Evolutionary conservation across 2,113 vertebrate genomes (phyloP).

Genomic region (Phrynosoma platyrhinos): DNA sequence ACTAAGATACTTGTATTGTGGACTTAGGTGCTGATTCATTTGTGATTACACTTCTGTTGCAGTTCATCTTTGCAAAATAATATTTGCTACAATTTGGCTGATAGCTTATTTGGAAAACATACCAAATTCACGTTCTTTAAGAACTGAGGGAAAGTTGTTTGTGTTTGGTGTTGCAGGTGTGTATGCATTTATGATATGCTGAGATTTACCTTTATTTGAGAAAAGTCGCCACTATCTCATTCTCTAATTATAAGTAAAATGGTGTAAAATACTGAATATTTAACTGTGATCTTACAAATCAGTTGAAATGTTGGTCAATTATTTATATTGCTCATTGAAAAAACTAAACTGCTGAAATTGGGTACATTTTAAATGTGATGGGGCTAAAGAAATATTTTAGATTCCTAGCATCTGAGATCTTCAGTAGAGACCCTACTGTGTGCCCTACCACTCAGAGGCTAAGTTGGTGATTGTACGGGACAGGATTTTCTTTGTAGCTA

Average conservation of each 20-base stretch:
- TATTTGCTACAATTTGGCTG: background rate
- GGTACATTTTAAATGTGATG: background rate
- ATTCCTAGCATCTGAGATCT: background rate
- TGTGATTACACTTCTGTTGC: background rate
- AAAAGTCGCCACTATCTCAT: background rate
- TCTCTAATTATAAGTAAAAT: background rate
- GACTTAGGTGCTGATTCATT: background rate
- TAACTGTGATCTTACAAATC: background rate
- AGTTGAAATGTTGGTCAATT: background rate
- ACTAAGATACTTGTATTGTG: slow-evolving; percentile 6
- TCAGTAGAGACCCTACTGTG: background rate
- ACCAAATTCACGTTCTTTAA: background rate
- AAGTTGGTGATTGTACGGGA: no score
- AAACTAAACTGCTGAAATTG: background rate
- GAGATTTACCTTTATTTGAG: background rate
- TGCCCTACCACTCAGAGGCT: no score
- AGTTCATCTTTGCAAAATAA: background rate
- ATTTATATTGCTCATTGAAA: background rate
- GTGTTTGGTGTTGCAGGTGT: background rate
- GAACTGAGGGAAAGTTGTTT: background rate
- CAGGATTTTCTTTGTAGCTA: no score
- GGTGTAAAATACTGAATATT: background rate
- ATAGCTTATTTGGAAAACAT: background rate
- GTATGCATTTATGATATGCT: background rate
- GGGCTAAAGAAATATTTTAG: background rate